Percentiles rank a stretch among this genome's conserved stretches.
phyloP scores from a whole-genome alignment of 2,888 invertebrate species.

The Adineta ricciae region DNA sequence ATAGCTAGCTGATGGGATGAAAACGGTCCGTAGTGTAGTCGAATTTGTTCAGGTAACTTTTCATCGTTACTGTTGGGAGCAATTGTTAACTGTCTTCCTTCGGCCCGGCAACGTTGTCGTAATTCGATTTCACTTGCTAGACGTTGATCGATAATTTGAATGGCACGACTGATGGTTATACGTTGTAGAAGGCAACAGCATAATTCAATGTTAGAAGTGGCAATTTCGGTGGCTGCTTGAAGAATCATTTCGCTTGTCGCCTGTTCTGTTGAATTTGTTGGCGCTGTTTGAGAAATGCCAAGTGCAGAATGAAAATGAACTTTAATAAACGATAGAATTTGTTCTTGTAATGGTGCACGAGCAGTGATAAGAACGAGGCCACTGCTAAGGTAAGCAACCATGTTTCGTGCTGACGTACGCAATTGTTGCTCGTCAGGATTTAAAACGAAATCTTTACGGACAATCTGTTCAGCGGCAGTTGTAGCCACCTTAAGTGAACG shows the following conservation, averaged over 20 bases:
- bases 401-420: conserved; percentile 83
- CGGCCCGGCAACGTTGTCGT: conserved; percentile 59
- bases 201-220: conserved; percentile 87
- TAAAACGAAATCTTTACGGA: conserved; percentile 89
- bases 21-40: conserved; percentile 54
- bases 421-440: conserved; percentile 86
- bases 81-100: conserved; percentile 68
- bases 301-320: conserved; percentile 57
- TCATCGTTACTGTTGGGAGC: conserved; percentile 69
- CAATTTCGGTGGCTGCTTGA: conserved; percentile 72
- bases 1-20: conserved; percentile 69
- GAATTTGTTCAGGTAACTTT: conserved; percentile 80
- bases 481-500: conserved; percentile 88
- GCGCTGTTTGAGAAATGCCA: neutral
- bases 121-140: conserved; percentile 22
- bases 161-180: conserved; percentile 88
- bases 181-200: conserved; percentile 96
- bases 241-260: conserved; percentile 79
- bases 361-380: conserved; percentile 99
- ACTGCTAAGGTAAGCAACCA: conserved; percentile 87
- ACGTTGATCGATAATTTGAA: conserved; percentile 73
- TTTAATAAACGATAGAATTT: conserved; percentile 77
- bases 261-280: conserved; percentile 68
- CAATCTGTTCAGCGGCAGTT: conserved; percentile 87
- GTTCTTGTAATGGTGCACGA: conserved; percentile 76